Conservation (phyloP, 1,140 invertebrate species). For the Leptopilina boulardi region DNA sequence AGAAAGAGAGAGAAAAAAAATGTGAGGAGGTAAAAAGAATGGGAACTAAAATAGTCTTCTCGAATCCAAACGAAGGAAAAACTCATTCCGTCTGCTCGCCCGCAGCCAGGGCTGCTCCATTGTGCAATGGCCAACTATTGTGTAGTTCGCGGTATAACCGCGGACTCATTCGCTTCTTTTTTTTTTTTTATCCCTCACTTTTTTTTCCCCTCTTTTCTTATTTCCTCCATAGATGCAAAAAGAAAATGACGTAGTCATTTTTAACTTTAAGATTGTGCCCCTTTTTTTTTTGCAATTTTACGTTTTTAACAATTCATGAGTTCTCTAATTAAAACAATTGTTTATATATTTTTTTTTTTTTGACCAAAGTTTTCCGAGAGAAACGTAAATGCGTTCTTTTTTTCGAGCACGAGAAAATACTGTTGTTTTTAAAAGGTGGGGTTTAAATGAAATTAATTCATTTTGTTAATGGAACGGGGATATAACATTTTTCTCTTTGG, state of each 20-base stretch:
- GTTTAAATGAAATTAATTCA: no score
- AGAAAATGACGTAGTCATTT: not conserved
- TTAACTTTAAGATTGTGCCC: not conserved
- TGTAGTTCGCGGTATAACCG: constrained; percentile 58
- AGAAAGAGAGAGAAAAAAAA: constrained; percentile 29
- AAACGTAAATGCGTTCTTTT: no score
- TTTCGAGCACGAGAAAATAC: no score
- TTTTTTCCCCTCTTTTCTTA: constrained; percentile 6
- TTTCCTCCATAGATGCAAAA: constrained; percentile 3
- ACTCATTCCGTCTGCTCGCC: constrained; percentile 61
- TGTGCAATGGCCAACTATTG: constrained; percentile 61
- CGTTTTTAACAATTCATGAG: not conserved
- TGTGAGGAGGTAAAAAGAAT: constrained; percentile 48
- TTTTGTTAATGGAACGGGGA: no score
- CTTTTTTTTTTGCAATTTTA: not conserved
- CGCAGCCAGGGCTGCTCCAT: constrained; percentile 53
- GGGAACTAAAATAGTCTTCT: constrained; percentile 58
- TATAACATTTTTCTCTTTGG: no score
- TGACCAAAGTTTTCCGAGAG: no score
- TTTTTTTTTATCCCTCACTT: not conserved
- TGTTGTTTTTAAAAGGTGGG: no score
- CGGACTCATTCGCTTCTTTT: constrained; percentile 11
- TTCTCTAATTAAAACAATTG: not conserved
- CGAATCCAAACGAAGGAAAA: constrained; percentile 62
- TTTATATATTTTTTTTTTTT: not conserved